phyloP scores from a whole-genome alignment of 1,140 invertebrate species.

The Arctopsyche grandis region DNA sequence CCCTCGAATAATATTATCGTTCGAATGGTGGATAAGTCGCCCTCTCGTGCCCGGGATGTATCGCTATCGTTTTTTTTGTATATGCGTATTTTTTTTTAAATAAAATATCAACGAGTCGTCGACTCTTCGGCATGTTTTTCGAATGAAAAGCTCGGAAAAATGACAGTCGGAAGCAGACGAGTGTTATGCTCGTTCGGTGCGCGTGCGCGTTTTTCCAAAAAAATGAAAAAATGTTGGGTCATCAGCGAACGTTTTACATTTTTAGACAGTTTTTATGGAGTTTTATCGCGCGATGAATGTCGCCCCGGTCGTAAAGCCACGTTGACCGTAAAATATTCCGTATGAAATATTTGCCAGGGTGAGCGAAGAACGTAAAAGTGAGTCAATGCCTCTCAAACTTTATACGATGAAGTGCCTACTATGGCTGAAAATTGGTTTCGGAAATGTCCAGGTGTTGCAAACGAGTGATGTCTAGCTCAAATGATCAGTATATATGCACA shows the following conservation, averaged over 20 bases:
- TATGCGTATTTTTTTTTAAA: neutral
- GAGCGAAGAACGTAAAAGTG: constrained; percentile 30
- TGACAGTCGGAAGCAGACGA: neutral
- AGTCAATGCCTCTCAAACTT: constrained; percentile 4
- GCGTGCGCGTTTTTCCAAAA: neutral
- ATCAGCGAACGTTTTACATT: constrained; percentile 31
- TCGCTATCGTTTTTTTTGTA: neutral
- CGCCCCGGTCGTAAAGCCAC: constrained; percentile 40
- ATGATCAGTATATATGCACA: no score
- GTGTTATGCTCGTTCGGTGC: neutral
- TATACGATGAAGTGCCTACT: neutral
- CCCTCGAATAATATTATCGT: neutral
- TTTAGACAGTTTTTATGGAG: constrained; percentile 36
- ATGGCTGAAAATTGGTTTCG: neutral
- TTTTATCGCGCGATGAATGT: constrained; percentile 48
- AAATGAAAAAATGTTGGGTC: constrained; percentile 28
- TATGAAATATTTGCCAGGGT: constrained; percentile 36
- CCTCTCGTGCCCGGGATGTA: neutral
- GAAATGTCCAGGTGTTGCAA: neutral
- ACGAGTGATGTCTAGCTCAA: neutral
- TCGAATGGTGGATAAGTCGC: neutral
- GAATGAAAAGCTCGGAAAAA: neutral
- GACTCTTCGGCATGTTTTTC: neutral
- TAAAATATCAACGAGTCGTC: neutral
- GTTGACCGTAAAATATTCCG: constrained; percentile 49